Evolutionary conservation across 1,140 invertebrate genomes (phyloP).

Genomic region (Oedothorax gibbosus): DNA sequence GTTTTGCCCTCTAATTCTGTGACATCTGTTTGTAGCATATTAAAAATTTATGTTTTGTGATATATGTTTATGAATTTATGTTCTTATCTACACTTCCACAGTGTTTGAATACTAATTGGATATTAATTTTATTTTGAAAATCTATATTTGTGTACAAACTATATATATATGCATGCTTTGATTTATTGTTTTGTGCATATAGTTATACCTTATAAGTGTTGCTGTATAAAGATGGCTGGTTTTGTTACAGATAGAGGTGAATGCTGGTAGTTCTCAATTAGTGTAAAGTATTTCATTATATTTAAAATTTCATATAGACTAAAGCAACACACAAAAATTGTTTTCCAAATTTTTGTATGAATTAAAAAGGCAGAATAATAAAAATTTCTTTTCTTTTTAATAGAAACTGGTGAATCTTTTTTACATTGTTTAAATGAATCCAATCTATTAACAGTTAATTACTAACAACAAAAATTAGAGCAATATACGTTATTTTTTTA

Average conservation of each 20-base stretch:
- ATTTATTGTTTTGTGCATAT: conserved; percentile 28
- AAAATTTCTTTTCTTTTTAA: conserved; percentile 44
- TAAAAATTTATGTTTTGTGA: conserved; percentile 20
- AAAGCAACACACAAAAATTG: conserved; percentile 9
- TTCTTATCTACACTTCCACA: neutral
- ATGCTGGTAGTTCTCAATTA: conserved; percentile 39
- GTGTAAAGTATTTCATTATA: conserved; percentile 29
- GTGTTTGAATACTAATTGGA: conserved; percentile 13
- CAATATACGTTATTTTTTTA: too few species aligned
- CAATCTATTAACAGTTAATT: too few species aligned
- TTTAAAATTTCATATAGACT: conserved; percentile 51
- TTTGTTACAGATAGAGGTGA: conserved; percentile 46
- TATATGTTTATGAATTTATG: conserved; percentile 2
- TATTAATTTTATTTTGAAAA: conserved; percentile 1
- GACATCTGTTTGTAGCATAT: conserved; percentile 35
- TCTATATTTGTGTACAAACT: conserved; percentile 45
- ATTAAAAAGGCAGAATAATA: neutral
- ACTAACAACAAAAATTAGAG: too few species aligned
- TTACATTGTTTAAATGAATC: too few species aligned
- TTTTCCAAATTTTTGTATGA: too few species aligned
- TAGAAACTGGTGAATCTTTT: too few species aligned
- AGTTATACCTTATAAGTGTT: conserved; percentile 21
- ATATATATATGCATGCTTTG: conserved; percentile 39
- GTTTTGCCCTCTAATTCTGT: conserved; percentile 14
- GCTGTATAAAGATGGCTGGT: conserved; percentile 27